Evolutionary conservation across 2,113 vertebrate species (phyloP), one percentile per base, ranked within the genome.

Genomic region (Madoqua kirkii): DNA sequence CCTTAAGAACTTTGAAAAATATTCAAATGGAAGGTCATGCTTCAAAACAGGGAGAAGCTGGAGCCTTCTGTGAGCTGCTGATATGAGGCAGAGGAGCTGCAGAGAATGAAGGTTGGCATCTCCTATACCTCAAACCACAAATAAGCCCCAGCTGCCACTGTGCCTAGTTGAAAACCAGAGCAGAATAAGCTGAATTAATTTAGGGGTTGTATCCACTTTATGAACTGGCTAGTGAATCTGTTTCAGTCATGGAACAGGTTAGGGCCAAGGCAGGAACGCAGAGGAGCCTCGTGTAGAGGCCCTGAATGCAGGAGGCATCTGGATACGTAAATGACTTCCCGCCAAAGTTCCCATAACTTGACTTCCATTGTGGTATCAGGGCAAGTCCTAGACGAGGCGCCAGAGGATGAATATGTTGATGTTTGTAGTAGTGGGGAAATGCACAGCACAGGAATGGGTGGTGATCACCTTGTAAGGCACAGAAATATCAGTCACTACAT

Each of bases 291-390:
- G 0, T 54, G 31, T 33, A 7, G 9, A 40, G 15, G 40, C 10
- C n/a, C n/a, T 13, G 23, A 2, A 1, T 1, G 2, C 31, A 15
- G 6, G 11, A 29, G 14, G 74, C n/a, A n/a, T 52, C 21, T n/a
- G 6, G 23, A 27, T 2, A 48, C 3, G 29, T 6, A 15, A 5
- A 6, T 6, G 3, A 15, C 13, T 50, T 6, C 36, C 33, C 52
- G 52, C 67, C 9, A 43, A 45, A 50, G 3, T 2, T 11, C 11
- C 19, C 48, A 0, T 25, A 33, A 0, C 16, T 43, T 12, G 9
- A 27, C 13, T 27, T 88, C 90, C 12, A 31, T 19, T n/a, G 15
- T 23, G 29, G 16, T 12, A 1, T n/a, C 23, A 50, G 43, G 52
- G 5, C 76, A 57, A 36, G 27, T 2, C 5, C 36, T 29, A 6